Evolutionary conservation across 2,888 invertebrate species (phyloP), one percentile per base, ranked within the genome.

Genomic region (Xanthostigma xanthostigma): DNA sequence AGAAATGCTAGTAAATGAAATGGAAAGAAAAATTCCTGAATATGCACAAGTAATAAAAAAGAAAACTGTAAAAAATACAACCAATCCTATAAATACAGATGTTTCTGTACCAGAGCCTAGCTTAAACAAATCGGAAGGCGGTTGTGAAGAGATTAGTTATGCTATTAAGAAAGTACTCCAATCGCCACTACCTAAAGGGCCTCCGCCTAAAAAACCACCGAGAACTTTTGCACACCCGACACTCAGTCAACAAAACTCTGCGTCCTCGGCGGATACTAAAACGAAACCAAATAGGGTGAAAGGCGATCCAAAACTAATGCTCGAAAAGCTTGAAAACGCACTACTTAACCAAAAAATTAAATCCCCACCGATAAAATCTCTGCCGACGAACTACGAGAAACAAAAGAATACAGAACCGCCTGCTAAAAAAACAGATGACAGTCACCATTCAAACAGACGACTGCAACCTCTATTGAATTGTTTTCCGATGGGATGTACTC

Each of bases 121-220:
- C 43, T 42, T 42, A 42, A 39, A 38, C 1, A 12, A 33, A 10
- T 11, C 40, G 13, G 47, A 50, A 41, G 54, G 53, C 38, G 48
- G 49, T 45, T 53, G 53, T 34, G 45, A 53, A n/a, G 55, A 56
- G 51, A 56, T 66, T 49, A 64, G 76, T 0, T 79, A 79, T 55
- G 80, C 79, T 1, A 64, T 83, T 36, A 79, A 78, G 59, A 74
- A 75, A 52, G 81, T 79, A 13, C 64, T 83, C 41, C 78, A 76
- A 59, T 76, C 79, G 54, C 83, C 83, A 0, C 58, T 84, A 44
- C 84, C 84, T 0, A 52, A 64, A 4, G 84, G 83, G 0, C 83
- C 84, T 6, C 82, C 85, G 0, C 86, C 85, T 0, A 78, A 79
- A 57, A 85, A 86, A 60, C 85, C 86, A 2, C 86, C 85, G 0